Conservation (phyloP, 2,113 vertebrate genomes). For the Oryzias curvinotus region DNA sequence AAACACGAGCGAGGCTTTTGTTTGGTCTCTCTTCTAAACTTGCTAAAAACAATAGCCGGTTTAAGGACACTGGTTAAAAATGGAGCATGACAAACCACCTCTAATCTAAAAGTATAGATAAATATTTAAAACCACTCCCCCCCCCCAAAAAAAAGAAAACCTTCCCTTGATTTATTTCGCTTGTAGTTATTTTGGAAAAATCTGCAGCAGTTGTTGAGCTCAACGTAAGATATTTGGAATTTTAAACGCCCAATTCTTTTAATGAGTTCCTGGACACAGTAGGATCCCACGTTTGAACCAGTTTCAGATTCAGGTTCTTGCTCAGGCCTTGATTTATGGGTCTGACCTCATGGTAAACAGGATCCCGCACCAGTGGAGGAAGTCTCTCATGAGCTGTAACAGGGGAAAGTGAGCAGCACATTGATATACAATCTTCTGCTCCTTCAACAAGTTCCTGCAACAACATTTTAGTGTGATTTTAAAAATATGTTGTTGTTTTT, state of each 20-base stretch:
- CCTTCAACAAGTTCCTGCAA: conserved; percentile 19
- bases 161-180: conserved; percentile 16
- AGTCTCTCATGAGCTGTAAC: background rate
- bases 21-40: no score
- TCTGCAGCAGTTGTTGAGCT: background rate
- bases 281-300: background rate
- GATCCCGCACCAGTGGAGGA: conserved; percentile 4
- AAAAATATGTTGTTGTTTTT: conserved; percentile 1
- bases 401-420: conserved; percentile 4
- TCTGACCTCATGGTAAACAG: conserved; percentile 1
- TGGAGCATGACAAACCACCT: no score
- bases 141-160: no score
- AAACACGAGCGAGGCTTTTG: no score
- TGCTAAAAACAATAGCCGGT: no score
- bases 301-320: background rate
- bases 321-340: conserved; percentile 2
- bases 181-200: conserved; percentile 8
- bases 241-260: background rate
- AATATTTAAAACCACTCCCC: no score
- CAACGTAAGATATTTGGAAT: background rate
- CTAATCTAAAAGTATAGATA: no score
- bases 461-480: conserved; percentile 9
- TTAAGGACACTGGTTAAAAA: no score
- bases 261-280: background rate
- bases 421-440: background rate